Evolutionary conservation across 2,888 invertebrate genomes (phyloP).

Genomic region (Linnaemya vulpina): DNA sequence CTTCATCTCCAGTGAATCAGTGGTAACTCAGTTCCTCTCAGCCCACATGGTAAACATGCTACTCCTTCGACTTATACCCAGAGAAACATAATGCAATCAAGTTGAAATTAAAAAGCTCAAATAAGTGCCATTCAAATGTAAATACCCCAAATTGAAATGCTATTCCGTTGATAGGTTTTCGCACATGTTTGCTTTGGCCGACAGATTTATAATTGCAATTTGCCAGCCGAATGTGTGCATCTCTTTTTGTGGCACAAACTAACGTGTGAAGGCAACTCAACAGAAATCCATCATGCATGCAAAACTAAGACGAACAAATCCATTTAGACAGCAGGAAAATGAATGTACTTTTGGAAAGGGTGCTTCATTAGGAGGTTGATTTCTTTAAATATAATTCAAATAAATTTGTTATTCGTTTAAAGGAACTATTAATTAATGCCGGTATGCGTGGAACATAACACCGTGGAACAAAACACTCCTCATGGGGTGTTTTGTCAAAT

Average conservation of each 20-base stretch:
- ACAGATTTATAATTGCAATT: slow-evolving; percentile 65
- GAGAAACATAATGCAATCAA: slow-evolving; percentile 22
- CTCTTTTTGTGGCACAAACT: slow-evolving; percentile 26
- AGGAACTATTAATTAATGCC: no score
- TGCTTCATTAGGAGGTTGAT: no score
- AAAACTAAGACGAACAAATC: slow-evolving; percentile 37
- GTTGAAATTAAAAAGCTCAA: slow-evolving; percentile 6
- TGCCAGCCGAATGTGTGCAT: slow-evolving; percentile 32
- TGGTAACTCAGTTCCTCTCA: no score
- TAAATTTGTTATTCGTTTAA: no score
- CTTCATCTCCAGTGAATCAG: not conserved
- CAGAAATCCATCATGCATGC: slow-evolving; percentile 63
- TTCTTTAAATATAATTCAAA: no score
- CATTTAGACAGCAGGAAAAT: slow-evolving; percentile 41
- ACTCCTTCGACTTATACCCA: not conserved
- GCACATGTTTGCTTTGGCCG: slow-evolving; percentile 55
- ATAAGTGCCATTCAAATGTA: slow-evolving; percentile 38
- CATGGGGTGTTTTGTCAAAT: no score
- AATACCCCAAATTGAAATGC: slow-evolving; percentile 57
- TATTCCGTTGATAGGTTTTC: slow-evolving; percentile 60
- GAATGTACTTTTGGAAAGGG: not conserved
- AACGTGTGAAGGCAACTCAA: slow-evolving; percentile 67
- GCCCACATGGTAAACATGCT: not conserved
- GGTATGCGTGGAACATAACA: no score
- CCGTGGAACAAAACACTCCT: no score